Percentiles rank a stretch among this genome's conserved stretches.
Evolutionary conservation across 2,888 invertebrate genomes (phyloP).

Genomic region (Amphimallon solstitiale): DNA sequence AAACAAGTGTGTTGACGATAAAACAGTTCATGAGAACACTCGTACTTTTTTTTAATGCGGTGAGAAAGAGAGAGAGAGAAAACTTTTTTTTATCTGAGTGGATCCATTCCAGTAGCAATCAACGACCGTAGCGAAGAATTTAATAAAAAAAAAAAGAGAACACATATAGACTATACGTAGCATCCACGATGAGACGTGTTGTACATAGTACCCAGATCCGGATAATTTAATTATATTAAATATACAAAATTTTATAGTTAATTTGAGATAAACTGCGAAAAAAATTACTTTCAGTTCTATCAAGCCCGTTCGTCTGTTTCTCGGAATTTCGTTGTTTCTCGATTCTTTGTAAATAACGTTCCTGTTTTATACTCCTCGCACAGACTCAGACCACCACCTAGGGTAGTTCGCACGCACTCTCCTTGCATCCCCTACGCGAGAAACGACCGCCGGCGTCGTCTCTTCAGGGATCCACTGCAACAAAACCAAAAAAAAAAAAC

Average conservation of each 20-base stretch:
- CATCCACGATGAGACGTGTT: slow-evolving; percentile 55
- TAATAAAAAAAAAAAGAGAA: slow-evolving; percentile 10
- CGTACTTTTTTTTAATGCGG: slow-evolving; percentile 54
- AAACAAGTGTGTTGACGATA: slow-evolving; percentile 53
- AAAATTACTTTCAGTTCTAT: slow-evolving; percentile 18
- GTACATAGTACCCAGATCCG: slow-evolving; percentile 47
- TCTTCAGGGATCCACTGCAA: slow-evolving; percentile 55
- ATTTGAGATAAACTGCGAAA: slow-evolving; percentile 19
- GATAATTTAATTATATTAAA: slow-evolving; percentile 28
- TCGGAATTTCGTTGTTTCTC: slow-evolving; percentile 15
- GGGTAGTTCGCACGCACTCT: slow-evolving; percentile 57
- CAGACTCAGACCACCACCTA: slow-evolving; percentile 48
- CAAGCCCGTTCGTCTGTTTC: slow-evolving; percentile 2
- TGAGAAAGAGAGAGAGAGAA: slow-evolving; percentile 48
- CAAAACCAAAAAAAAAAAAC: slow-evolving; percentile 42
- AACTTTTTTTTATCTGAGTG: slow-evolving; percentile 49
- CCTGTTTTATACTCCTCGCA: slow-evolving; percentile 52
- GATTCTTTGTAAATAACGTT: slow-evolving; percentile 46
- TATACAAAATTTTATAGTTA: slow-evolving; percentile 15
- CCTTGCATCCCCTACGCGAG: slow-evolving; percentile 45
- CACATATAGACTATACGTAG: slow-evolving; percentile 49
- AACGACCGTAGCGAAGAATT: slow-evolving; percentile 50
- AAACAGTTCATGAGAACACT: slow-evolving; percentile 51
- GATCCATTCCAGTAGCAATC: slow-evolving; percentile 53
- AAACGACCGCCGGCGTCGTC: slow-evolving; percentile 40